Base-by-base conservation (phyloP, 2,797 vertebrate genomes). In the Eulemur rubriventer region DNA sequence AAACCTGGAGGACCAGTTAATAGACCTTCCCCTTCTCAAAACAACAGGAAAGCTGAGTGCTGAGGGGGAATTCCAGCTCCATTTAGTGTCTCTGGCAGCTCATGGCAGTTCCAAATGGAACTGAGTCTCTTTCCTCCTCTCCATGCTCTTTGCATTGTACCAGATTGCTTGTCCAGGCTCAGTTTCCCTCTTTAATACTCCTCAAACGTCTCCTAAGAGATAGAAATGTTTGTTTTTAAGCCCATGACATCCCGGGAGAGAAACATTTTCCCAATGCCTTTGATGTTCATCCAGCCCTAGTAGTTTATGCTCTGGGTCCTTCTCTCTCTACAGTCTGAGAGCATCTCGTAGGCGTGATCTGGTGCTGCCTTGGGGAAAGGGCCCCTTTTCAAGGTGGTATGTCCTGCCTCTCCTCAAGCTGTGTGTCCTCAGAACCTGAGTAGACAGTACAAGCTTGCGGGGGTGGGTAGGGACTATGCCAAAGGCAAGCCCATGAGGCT, bases 151-250 rank as follows among this genome's bases (percentile, higher is more conserved):
- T 20, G 35, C 65, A 61, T 63, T 61, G 6, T 43, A n/a, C 33
- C 79, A 48, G 2, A 59, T 59, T 57, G 73, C 73, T 91, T 83
- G 24, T 76, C 76, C 82, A 30, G 24, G 33, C 57, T 93, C 78
- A 52, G 0, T n/a, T 65, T 73, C 12, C 30, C 33, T 8, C 7
- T 9, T 87, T 48, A 65, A 33, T 55, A 43, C 22, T 57, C 50
- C 48, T 88, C 59, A 70, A 14, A 6, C 57, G 38, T 88, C 38
- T 84, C 89, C 48, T 75, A 67, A 70, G 59, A 91, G 35, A 83
- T 11, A 73, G 16, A 75, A 41, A 79, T 33, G 43, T 70, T 90
- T 76, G 57, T 85, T 89, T 96, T 94, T 76, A 94, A 95, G 65
- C 48, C 63, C 67, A n/a, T 46, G 26, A 33, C 61, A 80, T 72